Conservation (phyloP, 2,113 vertebrate genomes). For the Kobus ellipsiprymnus region DNA sequence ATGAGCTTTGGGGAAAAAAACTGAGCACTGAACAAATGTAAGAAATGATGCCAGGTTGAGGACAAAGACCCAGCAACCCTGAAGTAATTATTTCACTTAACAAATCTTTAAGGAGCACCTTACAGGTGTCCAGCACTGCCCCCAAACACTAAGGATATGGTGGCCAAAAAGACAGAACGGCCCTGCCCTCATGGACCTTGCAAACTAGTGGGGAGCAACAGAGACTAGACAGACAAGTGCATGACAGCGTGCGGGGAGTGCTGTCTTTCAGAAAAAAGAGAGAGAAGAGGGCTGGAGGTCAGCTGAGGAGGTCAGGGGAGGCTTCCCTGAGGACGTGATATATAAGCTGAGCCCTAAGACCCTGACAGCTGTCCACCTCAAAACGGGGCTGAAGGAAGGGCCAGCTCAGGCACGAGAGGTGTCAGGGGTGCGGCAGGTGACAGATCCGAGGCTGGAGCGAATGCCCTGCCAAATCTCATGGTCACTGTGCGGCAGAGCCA, state of each 20-base stretch:
- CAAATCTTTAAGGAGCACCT: neutral
- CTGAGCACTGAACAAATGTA: neutral
- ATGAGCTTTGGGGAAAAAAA: neutral
- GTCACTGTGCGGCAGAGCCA: neutral
- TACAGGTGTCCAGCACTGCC: neutral
- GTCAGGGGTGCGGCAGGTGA: neutral
- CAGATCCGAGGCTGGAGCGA: neutral
- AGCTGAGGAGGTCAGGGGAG: neutral
- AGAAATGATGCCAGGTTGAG: neutral
- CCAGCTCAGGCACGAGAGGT: neutral
- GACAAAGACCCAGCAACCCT: neutral
- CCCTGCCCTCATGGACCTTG: neutral
- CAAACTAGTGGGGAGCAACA: neutral
- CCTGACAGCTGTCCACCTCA: neutral
- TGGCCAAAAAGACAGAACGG: rapidly evolving
- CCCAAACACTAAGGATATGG: neutral
- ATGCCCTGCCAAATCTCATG: neutral
- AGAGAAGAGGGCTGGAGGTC: neutral
- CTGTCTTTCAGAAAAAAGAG: neutral
- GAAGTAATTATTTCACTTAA: neutral
- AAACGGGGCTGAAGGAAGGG: neutral
- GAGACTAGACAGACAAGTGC: neutral
- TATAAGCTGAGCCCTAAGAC: neutral
- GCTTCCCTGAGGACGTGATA: neutral
- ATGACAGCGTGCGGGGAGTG: neutral